phyloP scores from a whole-genome alignment of 2,888 invertebrate genomes.

The Argyresthia goedartella region DNA sequence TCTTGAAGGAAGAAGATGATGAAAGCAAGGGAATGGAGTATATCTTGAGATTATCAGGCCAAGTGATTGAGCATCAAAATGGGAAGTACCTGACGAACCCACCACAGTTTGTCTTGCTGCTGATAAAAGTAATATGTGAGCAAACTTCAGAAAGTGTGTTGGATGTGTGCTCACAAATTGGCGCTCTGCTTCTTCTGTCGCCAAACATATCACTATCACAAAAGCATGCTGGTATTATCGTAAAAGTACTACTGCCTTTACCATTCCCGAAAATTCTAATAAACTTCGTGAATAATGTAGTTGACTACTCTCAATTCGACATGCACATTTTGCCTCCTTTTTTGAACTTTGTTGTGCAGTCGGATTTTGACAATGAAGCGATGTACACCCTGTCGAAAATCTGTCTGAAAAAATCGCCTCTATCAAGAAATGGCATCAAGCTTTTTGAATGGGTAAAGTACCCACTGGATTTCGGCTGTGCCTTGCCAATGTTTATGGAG shows the following conservation, averaged over 20 bases:
- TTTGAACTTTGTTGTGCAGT: conserved; percentile 69
- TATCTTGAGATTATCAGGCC: conserved; percentile 71
- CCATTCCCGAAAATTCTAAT: conserved; percentile 70
- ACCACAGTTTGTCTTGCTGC: conserved; percentile 67
- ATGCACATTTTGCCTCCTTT: conserved; percentile 78
- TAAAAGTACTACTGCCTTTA: conserved; percentile 73
- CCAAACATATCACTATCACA: conserved; percentile 76
- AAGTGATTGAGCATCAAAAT: conserved; percentile 72
- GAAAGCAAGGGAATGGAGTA: conserved; percentile 43
- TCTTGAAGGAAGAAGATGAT: conserved; percentile 40
- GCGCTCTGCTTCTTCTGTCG: conserved; percentile 71
- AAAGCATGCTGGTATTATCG: conserved; percentile 78
- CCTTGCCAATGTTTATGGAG: conserved; percentile 42
- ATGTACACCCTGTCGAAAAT: conserved; percentile 76
- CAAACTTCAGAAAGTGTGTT: conserved; percentile 57
- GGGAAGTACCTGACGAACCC: conserved; percentile 75
- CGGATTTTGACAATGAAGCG: conserved; percentile 62
- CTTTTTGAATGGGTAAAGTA: conserved; percentile 76
- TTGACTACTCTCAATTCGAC: conserved; percentile 78
- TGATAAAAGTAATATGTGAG: conserved; percentile 63
- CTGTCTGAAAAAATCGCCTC: conserved; percentile 75
- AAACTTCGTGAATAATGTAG: conserved; percentile 75
- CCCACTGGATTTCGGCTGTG: conserved; percentile 69
- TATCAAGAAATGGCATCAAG: conserved; percentile 71
- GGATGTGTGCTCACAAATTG: conserved; percentile 65